Conservation (phyloP, 2,888 invertebrate genomes). For the Ectobius pallidus region DNA sequence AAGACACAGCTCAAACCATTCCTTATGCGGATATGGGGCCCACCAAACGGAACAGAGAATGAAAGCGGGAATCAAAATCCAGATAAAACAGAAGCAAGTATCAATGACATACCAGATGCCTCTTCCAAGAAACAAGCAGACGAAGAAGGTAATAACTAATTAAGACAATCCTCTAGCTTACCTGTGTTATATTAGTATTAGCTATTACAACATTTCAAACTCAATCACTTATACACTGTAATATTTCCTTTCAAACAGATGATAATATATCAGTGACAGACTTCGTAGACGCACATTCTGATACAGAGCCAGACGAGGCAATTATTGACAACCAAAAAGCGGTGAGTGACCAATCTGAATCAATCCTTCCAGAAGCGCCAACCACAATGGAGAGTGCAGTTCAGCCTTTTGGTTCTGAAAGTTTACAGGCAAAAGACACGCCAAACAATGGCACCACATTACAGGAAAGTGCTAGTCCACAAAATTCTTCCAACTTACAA, state of each 20-base stretch:
- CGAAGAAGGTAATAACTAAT: constrained; percentile 38
- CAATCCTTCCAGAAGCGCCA: constrained; percentile 30
- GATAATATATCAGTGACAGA: constrained; percentile 42
- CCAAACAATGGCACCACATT: neutral
- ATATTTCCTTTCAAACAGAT: constrained; percentile 37
- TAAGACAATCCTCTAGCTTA: no score
- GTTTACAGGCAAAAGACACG: constrained; percentile 7
- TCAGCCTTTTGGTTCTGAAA: neutral
- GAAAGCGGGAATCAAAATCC: constrained; percentile 58
- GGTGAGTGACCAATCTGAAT: constrained; percentile 43
- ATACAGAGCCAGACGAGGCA: constrained; percentile 34
- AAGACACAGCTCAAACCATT: constrained; percentile 79
- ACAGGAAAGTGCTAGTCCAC: no score
- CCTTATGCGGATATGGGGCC: constrained; percentile 81
- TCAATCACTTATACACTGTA: neutral
- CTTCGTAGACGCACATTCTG: constrained; percentile 43
- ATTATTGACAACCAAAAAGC: constrained; percentile 37
- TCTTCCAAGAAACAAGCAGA: constrained; percentile 23
- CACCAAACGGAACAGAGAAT: constrained; percentile 71
- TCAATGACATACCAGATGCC: constrained; percentile 22
- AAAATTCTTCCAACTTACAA: no score
- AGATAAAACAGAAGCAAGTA: constrained; percentile 6
- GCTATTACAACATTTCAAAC: neutral
- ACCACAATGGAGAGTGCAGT: constrained; percentile 3
- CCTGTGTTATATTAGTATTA: no score